Evolutionary conservation across 1,140 invertebrate species (phyloP), one percentile per base, ranked within the genome.

Genomic region (Conus betulinus): DNA sequence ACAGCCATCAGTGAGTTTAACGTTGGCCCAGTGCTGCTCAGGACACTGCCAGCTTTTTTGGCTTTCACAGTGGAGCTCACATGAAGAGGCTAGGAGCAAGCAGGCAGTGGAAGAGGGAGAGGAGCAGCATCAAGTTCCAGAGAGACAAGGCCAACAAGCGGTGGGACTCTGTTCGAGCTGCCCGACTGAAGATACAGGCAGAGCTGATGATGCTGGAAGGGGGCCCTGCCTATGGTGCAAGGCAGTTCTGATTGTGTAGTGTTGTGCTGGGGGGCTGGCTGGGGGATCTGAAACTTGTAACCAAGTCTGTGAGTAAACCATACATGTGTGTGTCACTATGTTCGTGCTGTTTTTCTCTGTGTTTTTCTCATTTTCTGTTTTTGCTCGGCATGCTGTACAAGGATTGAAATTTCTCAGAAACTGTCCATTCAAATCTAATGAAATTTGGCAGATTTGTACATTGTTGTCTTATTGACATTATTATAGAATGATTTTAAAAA

Each of bases 101-200:
- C 76, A 79, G 39, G 39, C 11, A 15, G 76, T 0, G 10, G 10
- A 79, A 79, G 76, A 79, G 76, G n/a, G 13, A 15, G 76, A 51
- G 39, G n/a, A 79, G 5, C 76, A 79, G 76, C n/a, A 11, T n/a
- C n/a, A 79, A 27, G 76, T 79, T 17, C 39, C n/a, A 25, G n/a
- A 79, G 76, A n/a, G 76, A 79, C 76, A 25, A 79, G 76, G n/a
- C n/a, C n/a, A 51, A 25, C 76, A 79, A 79, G n/a, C n/a, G n/a
- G n/a, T n/a, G n/a, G n/a, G n/a, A n/a, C n/a, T n/a, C n/a, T n/a
- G n/a, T n/a, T n/a, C n/a, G n/a, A n/a, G 76, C 11, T n/a, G n/a
- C 3, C 10, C 11, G 76, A 79, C n/a, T 20, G n/a, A 79, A 51
- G 76, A 25, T 10, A 3, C 11, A 17, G 76, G 76, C 10, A 27